Conservation (phyloP, 2,113 vertebrate genomes). For the Meles meles region DNA sequence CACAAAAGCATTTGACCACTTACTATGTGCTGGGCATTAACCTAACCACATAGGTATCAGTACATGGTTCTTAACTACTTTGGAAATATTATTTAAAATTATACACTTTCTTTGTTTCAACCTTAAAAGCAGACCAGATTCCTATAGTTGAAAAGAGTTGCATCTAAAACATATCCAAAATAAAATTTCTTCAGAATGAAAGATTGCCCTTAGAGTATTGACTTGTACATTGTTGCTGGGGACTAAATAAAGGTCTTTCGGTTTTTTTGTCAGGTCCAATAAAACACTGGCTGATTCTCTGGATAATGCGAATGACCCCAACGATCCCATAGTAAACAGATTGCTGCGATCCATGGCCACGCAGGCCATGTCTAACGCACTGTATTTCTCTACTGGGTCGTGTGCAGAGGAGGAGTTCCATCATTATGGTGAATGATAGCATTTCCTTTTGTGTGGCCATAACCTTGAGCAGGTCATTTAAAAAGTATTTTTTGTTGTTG, state of each 20-base stretch:
- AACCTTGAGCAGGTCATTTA: not conserved
- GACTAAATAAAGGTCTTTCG: not conserved
- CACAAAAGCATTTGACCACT: not conserved
- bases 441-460: not conserved
- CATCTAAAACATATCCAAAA: not conserved
- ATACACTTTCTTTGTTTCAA: not conserved
- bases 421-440: conserved; percentile 86
- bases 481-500: not conserved
- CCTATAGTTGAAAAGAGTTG: not conserved
- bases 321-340: conserved; percentile 90
- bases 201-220: not conserved
- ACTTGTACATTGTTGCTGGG: not conserved
- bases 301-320: conserved; percentile 88
- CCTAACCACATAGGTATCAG: not conserved
- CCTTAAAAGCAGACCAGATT: conserved; percentile 29
- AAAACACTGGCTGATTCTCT: conserved; percentile 93
- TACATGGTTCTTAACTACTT: not conserved
- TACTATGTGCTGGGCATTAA: not conserved
- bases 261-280: conserved; percentile 87
- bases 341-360: conserved; percentile 94
- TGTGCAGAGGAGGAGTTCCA: conserved; percentile 87
- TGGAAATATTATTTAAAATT: not conserved
- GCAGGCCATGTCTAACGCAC: conserved; percentile 93
- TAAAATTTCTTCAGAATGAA: not conserved
- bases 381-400: conserved; percentile 93